phyloP scores from a whole-genome alignment of 2,797 vertebrate genomes.

The Stomatorhinus walkeri region DNA sequence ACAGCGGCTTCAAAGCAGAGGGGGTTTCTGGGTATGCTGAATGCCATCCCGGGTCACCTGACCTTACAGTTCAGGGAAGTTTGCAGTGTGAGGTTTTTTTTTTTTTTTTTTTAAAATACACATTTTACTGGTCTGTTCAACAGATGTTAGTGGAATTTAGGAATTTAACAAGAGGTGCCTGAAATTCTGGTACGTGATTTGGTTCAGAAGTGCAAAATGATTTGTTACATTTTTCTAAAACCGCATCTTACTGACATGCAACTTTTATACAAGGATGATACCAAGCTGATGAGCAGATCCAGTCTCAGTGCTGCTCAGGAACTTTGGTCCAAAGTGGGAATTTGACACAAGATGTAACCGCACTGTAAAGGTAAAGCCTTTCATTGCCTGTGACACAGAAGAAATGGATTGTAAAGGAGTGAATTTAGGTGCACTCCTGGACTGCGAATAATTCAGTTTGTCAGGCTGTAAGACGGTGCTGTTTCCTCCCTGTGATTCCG shows the following conservation, averaged over 20 bases:
- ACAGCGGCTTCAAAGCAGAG: conserved; percentile 59
- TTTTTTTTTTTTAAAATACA: background rate
- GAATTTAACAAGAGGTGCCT: background rate
- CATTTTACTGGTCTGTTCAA: conserved; percentile 17
- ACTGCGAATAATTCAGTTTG: background rate
- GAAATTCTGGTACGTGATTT: conserved; percentile 10
- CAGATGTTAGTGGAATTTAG: conserved; percentile 4
- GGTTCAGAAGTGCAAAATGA: background rate
- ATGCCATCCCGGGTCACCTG: background rate
- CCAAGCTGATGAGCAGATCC: background rate
- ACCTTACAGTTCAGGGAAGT: conserved; percentile 11
- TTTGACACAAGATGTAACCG: background rate
- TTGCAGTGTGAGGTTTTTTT: background rate
- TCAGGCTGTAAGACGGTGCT: background rate
- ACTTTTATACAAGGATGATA: background rate
- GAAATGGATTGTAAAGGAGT: conserved; percentile 35
- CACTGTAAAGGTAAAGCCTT: background rate
- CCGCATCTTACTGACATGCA: background rate
- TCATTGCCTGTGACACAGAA: conserved; percentile 20
- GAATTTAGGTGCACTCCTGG: background rate
- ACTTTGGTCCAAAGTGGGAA: background rate
- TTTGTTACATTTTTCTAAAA: background rate
- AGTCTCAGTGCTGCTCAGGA: background rate
- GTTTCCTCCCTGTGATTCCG: background rate
- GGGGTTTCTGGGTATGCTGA: conserved; percentile 42